Evolutionary conservation across 2,888 invertebrate species (phyloP), one percentile per base, ranked within the genome.

Genomic region (Ophion costatus): DNA sequence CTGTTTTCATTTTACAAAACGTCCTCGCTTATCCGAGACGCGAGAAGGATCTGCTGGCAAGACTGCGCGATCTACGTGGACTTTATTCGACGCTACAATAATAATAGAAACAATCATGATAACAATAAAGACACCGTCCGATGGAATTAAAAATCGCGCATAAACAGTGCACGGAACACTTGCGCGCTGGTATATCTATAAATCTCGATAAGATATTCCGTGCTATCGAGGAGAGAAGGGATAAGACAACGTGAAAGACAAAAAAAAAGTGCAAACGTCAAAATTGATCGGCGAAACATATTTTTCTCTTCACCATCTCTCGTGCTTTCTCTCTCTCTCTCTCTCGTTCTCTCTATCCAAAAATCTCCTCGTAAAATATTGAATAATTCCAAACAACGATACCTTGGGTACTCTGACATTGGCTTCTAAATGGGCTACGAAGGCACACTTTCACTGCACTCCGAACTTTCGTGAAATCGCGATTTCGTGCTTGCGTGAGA

Each of bases 381-480:
- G 0, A 45, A 63, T 10, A 38, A 29, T 64, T 5, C 11, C 0
- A 42, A 61, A 63, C 14, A 84, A 83, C 81, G 78, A 82, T 88
- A 88, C 88, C 88, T 88, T 86, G 84, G 80, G 84, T 80, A 84
- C 87, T 84, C 81, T 84, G 82, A 84, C 86, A 88, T 85, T 84
- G 81, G 81, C 79, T 87, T 83, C 70, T 82, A 86, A 84, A 86
- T 83, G 81, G 85, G 81, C 84, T 84, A 85, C 85, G 83, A 87
- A 88, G 87, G 85, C 51, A 51, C 88, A 88, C 88, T 88, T 87
- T 85, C 87, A 88, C 88, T 86, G 80, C 86, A 88, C 86, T 84
- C 76, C 81, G 84, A 75, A 74, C 57, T 80, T 69, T 83, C 74
- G 80, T 80, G 38, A 67, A 80, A 56, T 42, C 66, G 75, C 70